Evolutionary conservation across 1,140 invertebrate species (phyloP), one percentile per base, ranked within the genome.

Genomic region (Calliopsis andreniformis): DNA sequence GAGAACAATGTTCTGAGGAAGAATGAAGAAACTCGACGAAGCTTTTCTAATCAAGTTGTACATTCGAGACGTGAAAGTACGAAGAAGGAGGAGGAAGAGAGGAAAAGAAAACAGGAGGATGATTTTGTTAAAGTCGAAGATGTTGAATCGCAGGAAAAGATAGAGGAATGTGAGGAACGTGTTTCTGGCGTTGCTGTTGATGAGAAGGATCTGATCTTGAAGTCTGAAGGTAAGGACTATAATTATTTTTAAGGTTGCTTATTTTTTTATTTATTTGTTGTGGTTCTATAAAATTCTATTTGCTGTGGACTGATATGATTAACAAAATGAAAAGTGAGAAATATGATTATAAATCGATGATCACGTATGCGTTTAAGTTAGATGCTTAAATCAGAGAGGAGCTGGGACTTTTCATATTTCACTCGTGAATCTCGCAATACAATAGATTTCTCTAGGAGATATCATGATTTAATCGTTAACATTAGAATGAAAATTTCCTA

Each of bases 131-230:
- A 80, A 55, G 20, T 66, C 8, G 78, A 86, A 10, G 83, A 87
- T 4, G 75, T 72, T 5, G 86, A 88, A 35, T 14, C 78, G 32
- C 87, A 88, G 59, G 75, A 86, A 12, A 86, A 90, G 45, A 83
- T 86, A 42, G 88, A 91, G 32, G 82, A 91, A 47, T 45, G 84
- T 10, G 79, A 86, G 32, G 76, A 86, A 58, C 75, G 80, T 59
- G 55, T 88, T 18, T 68, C 84, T 16, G 51, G 79, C n/a, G 88
- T 92, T 12, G 87, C 83, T 3, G 86, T 87, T 6, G 91, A 91
- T 23, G 90, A 92, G 58, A 89, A 90, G 55, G 89, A 92, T 51
- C 71, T 91, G 45, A 89, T 91, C 16, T 49, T 86, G 1, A 91
- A 91, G 63, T 88, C 86, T 10, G 87, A 89, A 85, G 90, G 90